Evolutionary conservation across 2,888 invertebrate genomes (phyloP).

Genomic region (Papilio protenor): DNA sequence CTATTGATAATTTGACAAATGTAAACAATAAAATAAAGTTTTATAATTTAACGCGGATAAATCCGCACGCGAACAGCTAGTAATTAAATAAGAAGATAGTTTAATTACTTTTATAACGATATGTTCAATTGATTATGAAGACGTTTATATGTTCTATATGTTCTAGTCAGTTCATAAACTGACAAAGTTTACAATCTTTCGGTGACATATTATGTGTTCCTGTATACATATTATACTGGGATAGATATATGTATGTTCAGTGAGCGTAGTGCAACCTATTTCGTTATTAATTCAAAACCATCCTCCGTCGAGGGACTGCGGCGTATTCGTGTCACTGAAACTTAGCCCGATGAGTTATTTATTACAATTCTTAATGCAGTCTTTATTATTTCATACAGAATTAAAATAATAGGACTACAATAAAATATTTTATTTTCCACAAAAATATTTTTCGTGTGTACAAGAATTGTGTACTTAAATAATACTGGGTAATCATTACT

Average conservation of each 20-base stretch:
- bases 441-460: too few relatives aligned
- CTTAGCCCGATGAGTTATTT: background rate
- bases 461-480: too few relatives aligned
- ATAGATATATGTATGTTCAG: slow-evolving; percentile 2
- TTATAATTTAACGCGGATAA: too few relatives aligned
- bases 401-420: background rate
- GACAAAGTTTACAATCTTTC: background rate
- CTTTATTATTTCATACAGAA: background rate
- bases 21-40: too few relatives aligned
- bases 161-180: background rate
- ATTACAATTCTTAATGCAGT: slow-evolving; percentile 12
- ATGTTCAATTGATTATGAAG: background rate
- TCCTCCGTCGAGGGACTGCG: slow-evolving; percentile 12
- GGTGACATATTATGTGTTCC: background rate
- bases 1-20: too few relatives aligned
- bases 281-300: slow-evolving; percentile 39
- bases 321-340: slow-evolving; percentile 18
- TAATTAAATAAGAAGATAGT: background rate
- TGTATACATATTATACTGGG: background rate
- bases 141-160: background rate
- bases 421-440: too few relatives aligned
- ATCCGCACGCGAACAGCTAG: too few relatives aligned
- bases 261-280: slow-evolving; percentile 27
- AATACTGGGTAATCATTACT: too few relatives aligned
- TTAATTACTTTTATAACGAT: background rate